Conservation (phyloP, 2,113 vertebrate species). For the Xiphias gladius region DNA sequence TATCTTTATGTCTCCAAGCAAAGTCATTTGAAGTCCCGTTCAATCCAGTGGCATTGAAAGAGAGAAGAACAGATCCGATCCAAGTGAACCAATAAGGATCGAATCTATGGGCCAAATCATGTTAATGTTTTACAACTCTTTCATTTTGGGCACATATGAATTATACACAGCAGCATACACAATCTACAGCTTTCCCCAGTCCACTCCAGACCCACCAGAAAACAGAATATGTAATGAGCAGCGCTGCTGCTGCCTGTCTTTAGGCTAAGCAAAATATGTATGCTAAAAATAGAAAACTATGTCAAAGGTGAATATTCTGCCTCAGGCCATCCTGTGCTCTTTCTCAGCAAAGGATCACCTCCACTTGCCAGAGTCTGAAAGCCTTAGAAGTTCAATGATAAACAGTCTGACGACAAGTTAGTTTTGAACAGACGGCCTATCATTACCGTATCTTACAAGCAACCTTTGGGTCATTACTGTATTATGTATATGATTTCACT, state of each 20-base stretch:
- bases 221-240: conserved; percentile 14
- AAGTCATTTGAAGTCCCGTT: conserved; percentile 22
- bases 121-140: conserved; percentile 18
- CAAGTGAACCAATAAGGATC: neutral
- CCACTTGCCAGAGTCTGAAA: conserved; percentile 46
- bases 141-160: conserved; percentile 28
- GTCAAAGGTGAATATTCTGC: conserved; percentile 67
- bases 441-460: conserved; percentile 21
- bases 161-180: conserved; percentile 1
- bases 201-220: neutral
- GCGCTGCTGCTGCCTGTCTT: conserved; percentile 13
- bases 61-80: neutral
- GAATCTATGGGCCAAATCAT: conserved; percentile 23
- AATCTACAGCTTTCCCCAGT: conserved; percentile 5
- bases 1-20: neutral
- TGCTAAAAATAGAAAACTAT: conserved; percentile 13
- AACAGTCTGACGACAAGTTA: conserved; percentile 25
- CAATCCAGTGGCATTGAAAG: neutral
- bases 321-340: conserved; percentile 51
- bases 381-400: conserved; percentile 41
- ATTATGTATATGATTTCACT: neutral
- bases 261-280: conserved; percentile 19
- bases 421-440: neutral
- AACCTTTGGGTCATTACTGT: conserved; percentile 32
- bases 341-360: conserved; percentile 39